phyloP scores from a whole-genome alignment of 2,113 vertebrate genomes.

The Cebus imitator region DNA sequence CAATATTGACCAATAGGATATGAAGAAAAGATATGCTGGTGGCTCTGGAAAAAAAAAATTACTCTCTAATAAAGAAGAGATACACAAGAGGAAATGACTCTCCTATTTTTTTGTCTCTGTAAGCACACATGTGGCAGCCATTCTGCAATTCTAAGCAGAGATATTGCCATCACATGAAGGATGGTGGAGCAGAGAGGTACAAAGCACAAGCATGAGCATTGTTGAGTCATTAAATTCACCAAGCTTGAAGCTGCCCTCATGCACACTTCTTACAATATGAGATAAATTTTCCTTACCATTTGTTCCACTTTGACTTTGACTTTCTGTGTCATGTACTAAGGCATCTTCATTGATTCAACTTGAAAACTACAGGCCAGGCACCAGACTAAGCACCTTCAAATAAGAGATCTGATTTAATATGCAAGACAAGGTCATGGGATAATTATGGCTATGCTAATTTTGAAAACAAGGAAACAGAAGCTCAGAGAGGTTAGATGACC shows the following conservation, averaged over 20 bases:
- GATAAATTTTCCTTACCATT: background rate
- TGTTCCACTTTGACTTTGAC: conserved; percentile 26
- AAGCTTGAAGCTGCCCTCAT: background rate
- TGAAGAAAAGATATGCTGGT: background rate
- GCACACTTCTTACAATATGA: background rate
- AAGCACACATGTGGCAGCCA: background rate
- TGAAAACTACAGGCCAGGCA: conserved; percentile 19
- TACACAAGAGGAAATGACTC: background rate
- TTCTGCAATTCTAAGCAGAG: background rate
- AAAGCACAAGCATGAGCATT: background rate
- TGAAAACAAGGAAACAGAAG: conserved; percentile 50
- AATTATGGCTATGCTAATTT: conserved; percentile 52
- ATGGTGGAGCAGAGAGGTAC: background rate
- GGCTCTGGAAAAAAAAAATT: background rate
- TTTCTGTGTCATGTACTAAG: conserved; percentile 9
- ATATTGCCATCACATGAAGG: background rate
- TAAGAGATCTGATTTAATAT: conserved; percentile 44
- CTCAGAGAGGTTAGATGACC: conserved; percentile 18
- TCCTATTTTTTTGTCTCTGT: background rate
- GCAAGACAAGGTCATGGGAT: background rate
- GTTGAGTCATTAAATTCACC: background rate
- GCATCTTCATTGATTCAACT: conserved; percentile 40
- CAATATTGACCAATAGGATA: background rate
- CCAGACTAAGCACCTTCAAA: conserved; percentile 40
- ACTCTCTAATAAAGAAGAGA: background rate